Base-by-base conservation (phyloP, 2,113 vertebrate species). In the Melanostigma gelatinosum region DNA sequence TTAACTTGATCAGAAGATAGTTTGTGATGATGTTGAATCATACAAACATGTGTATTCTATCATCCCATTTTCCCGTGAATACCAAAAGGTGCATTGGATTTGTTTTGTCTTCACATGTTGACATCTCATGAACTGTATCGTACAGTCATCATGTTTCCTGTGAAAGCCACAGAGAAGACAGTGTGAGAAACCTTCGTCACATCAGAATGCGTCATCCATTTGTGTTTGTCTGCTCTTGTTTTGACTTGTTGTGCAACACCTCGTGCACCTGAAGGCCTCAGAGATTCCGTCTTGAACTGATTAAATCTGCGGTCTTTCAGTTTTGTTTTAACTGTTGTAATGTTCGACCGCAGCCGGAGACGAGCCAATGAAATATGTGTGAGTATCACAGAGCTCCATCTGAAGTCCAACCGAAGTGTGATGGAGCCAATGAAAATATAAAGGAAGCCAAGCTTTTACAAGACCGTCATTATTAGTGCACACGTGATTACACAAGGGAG, bases 211-310 rank as follows among this genome's bases (percentile, higher is more conserved):
- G 71, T 90, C 85, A 87, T 75, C n/a, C 4, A 7, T 22, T 10
- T 7, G 0, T 34, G 54, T 72, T 55, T 66, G 68, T 76, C 46
- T 70, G 1, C 34, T 64, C 64, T 76, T 74, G 85, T 85, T 80
- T 79, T 74, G 66, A 55, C 36, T 62, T 36, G 18, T 80, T 87
- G 78, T 29, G 62, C 44, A 86, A 85, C 55, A 29, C 48, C 34
- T 10, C 24, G 4, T 62, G 82, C 69, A 80, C 63, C 77, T 77
- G 75, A 62, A 63, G 54, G 34, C 20, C 16, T 75, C 77, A 10
- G 54, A 58, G 80, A 88, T 90, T 63, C 82, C 29, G 61, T 67
- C 63, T 52, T 70, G n/a, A 50, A 12, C 60, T 55, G 83, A 77
- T 73, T 72, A 29, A 3, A 75, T 85, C 71, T 78, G 55, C 27